Evolutionary conservation across 2,797 vertebrate species (phyloP).

Genomic region (Anableps anableps): DNA sequence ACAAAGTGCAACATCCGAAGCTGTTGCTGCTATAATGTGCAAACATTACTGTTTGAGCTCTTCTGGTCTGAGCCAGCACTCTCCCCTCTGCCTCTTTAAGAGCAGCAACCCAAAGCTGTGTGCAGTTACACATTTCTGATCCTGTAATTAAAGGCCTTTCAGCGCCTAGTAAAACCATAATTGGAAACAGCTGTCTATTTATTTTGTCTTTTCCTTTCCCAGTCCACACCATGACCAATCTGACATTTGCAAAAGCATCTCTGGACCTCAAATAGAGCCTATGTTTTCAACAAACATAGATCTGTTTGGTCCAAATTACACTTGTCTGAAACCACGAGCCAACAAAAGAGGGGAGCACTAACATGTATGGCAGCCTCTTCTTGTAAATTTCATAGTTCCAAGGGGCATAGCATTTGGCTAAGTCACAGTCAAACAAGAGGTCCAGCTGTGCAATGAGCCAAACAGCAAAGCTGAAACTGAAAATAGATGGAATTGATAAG

Average conservation of each 20-base stretch:
- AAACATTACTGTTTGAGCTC: conserved; percentile 72
- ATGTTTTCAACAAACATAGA: conserved; percentile 38
- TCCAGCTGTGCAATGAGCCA: conserved; percentile 36
- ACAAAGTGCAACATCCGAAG: conserved; percentile 51
- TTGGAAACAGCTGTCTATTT: conserved; percentile 83
- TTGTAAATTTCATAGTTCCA: conserved; percentile 57
- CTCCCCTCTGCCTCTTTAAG: conserved; percentile 66
- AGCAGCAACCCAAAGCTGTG: conserved; percentile 75
- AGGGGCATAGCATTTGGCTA: conserved; percentile 28
- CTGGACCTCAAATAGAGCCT: conserved; percentile 60
- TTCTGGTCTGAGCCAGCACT: conserved; percentile 53
- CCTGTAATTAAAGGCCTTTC: conserved; percentile 83
- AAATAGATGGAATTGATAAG: conserved; percentile 37
- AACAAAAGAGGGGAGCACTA: conserved; percentile 7
- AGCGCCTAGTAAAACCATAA: conserved; percentile 82
- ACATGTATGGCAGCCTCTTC: conserved; percentile 32
- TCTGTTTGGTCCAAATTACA: conserved; percentile 55
- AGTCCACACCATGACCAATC: conserved; percentile 68
- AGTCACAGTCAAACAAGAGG: conserved; percentile 35
- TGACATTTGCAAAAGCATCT: conserved; percentile 74
- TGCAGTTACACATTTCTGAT: conserved; percentile 81
- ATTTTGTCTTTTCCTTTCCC: conserved; percentile 74
- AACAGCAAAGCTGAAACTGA: conserved; percentile 31
- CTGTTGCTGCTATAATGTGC: conserved; percentile 65
- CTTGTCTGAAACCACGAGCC: conserved; percentile 47